Evolutionary conservation across 2,113 vertebrate species (phyloP).

Genomic region (Myxocyprinus asiaticus): DNA sequence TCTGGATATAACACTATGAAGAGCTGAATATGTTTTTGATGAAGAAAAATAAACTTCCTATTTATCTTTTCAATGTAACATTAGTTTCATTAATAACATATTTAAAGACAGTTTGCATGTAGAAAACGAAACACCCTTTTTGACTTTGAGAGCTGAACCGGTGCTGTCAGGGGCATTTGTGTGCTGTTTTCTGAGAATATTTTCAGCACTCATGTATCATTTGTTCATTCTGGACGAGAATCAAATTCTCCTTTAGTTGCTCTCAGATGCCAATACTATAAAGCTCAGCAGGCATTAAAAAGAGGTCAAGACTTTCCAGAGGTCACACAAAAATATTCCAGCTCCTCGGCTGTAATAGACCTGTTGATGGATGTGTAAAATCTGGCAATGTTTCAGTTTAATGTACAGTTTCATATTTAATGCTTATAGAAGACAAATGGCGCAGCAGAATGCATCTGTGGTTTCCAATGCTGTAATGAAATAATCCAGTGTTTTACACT

Average conservation of each 20-base stretch:
- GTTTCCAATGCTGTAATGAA: constrained; percentile 16
- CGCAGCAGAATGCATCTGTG: neutral
- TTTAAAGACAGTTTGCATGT: constrained; percentile 49
- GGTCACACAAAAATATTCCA: constrained; percentile 43
- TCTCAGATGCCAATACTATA: constrained; percentile 6
- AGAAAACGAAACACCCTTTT: constrained; percentile 47
- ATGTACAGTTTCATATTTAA: constrained; percentile 16
- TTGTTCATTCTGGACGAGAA: constrained; percentile 30
- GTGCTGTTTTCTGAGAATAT: constrained; percentile 44
- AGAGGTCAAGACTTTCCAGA: constrained; percentile 17
- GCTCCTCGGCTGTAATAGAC: constrained; percentile 30
- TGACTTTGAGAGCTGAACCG: too few species aligned
- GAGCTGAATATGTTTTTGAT: neutral
- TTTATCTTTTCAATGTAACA: constrained; percentile 30
- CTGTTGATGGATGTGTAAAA: constrained; percentile 51
- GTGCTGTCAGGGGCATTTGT: constrained; percentile 33
- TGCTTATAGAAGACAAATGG: constrained; percentile 37
- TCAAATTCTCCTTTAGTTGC: constrained; percentile 39
- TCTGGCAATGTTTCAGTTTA: constrained; percentile 46
- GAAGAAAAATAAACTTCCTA: neutral
- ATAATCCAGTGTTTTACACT: constrained; percentile 5
- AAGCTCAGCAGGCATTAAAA: constrained; percentile 23
- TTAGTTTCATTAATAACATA: constrained; percentile 55
- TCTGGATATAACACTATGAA: neutral
- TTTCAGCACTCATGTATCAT: constrained; percentile 48